Base-by-base conservation (phyloP, 2,113 vertebrate species). In the Dendrocopos noguchii region DNA sequence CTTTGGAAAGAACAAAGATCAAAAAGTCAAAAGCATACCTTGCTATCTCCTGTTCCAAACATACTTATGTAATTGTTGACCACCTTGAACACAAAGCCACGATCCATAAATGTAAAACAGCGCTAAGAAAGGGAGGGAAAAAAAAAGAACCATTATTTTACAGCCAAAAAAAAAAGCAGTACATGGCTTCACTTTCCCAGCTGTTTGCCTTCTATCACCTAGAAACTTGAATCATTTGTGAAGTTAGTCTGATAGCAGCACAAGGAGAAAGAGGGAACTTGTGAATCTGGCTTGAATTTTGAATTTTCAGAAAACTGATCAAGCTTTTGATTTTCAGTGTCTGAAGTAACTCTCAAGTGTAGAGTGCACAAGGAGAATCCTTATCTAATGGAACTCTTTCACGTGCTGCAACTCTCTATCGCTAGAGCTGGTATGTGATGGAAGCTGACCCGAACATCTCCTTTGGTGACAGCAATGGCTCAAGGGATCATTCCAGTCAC, bases 41-140 rank as follows among this genome's bases (percentile, higher is more conserved):
- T 99, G 97, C 97, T 96, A 66, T 99, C 99, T 27, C 98, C 98
- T 8, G 98, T 97, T 66, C 98, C 98, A 96, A 99, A 99, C 98
- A 98, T 99, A 96, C 98, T 99, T 82, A 99, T 97, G 44, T 99
- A 99, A 93, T 97, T 98, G 97, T 98, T 99, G 61, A 99, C 98
- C 88, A 99, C 97, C 94, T 98, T 99, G 97, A 99, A 99, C 86
- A 99, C 98, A 96, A 99, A 99, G 79, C 99, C 99, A 97, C 99
- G 97, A 96, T 99, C 99, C 99, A 99, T 99, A 92, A 99, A 98
- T 1, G 99, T 99, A 80, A 99, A 99, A 91, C 99, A 99, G 53
- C 98, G 98, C 99, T 99, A 77, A 55, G 64, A 82, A 85, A 93
- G 18, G 24, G 7, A 15, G 15, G 24, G 1, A 1, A 16, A 1